Percentiles rank a stretch among this genome's conserved stretches.
phyloP scores from a whole-genome alignment of 2,797 vertebrate genomes.

The Sebastes matsubarae region DNA sequence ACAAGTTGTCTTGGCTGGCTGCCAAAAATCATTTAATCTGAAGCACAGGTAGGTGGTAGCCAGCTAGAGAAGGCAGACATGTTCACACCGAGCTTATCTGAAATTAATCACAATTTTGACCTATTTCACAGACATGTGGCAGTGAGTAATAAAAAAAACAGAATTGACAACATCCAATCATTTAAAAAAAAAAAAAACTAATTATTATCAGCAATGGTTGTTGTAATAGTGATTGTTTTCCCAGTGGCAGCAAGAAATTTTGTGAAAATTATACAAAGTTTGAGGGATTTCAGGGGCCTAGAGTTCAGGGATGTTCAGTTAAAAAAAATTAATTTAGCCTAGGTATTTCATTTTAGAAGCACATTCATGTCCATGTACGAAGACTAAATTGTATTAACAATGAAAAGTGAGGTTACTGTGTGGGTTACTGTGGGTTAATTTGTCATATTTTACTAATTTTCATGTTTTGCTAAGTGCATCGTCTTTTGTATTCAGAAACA shows the following conservation, averaged over 20 bases:
- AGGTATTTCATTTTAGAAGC: neutral
- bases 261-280: neutral
- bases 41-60: slow-evolving; percentile 10
- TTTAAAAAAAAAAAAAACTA: neutral
- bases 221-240: neutral
- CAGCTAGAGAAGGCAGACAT: neutral
- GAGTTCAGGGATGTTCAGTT: neutral
- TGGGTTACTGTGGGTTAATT: neutral
- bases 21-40: slow-evolving; percentile 45
- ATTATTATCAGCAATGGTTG: neutral
- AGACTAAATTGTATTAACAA: neutral
- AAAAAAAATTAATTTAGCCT: neutral
- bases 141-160: neutral
- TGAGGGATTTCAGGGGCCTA: neutral
- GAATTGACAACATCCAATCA: slow-evolving; percentile 7
- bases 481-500: slow-evolving; percentile 9
- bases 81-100: slow-evolving; percentile 27
- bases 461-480: neutral
- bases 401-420: neutral
- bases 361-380: neutral
- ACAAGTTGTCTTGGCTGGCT: slow-evolving; percentile 35
- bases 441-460: neutral
- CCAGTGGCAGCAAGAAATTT: neutral
- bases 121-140: slow-evolving; percentile 23
- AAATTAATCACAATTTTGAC: slow-evolving; percentile 24